Evolutionary conservation across 2,113 vertebrate genomes (phyloP).

Genomic region (rabbit (Oryctolagus cuniculus)): DNA sequence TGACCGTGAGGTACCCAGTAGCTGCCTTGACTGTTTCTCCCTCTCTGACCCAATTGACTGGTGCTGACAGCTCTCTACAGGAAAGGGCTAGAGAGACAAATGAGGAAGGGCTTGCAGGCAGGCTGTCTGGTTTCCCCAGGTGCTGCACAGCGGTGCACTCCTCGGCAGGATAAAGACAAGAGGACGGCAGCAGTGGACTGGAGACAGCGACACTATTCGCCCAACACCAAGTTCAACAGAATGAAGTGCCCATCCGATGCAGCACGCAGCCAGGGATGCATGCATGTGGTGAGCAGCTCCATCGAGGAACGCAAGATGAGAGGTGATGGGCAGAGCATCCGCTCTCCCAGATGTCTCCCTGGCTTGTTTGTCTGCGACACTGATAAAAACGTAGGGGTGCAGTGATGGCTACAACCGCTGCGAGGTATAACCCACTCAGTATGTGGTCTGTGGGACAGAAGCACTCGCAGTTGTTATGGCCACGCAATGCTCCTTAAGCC

Average conservation of each 20-base stretch:
- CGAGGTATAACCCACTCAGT: neutral
- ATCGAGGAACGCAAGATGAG: neutral
- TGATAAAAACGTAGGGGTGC: slow-evolving; percentile 28
- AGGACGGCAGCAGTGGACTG: neutral
- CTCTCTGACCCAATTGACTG: slow-evolving; percentile 25
- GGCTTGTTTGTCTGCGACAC: neutral
- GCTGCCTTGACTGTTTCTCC: slow-evolving; percentile 60
- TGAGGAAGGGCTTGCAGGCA: neutral
- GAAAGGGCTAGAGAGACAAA: neutral
- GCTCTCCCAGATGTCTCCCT: neutral
- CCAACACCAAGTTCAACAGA: too few species aligned
- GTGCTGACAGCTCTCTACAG: slow-evolving; percentile 33
- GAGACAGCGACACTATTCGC: neutral
- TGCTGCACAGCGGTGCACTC: neutral
- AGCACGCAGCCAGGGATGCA: neutral
- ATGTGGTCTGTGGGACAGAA: neutral
- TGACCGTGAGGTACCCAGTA: slow-evolving; percentile 5
- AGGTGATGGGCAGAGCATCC: neutral
- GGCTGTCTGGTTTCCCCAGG: neutral
- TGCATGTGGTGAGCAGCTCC: neutral
- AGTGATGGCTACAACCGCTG: neutral
- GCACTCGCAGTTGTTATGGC: slow-evolving; percentile 46
- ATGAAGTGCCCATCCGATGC: neutral
- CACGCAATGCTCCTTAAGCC: neutral
- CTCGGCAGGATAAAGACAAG: neutral